Conservation (phyloP, 2,797 vertebrate genomes). For the Streptopelia turtur region DNA sequence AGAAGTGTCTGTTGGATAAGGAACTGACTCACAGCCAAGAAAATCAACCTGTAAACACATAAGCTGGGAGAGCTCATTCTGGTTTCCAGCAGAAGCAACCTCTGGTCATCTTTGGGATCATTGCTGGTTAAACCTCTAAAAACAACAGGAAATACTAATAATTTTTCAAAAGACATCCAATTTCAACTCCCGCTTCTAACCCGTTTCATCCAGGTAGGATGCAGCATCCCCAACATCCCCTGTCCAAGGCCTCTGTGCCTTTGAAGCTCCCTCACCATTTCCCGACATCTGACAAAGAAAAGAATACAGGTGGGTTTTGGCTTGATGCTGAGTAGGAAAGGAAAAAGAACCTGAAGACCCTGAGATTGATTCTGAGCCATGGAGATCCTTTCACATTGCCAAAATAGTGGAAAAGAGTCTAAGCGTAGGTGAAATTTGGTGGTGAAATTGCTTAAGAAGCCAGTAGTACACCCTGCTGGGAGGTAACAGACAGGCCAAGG, state of each 20-base stretch:
- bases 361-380: background rate
- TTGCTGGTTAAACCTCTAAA: background rate
- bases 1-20: background rate
- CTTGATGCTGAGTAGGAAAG: background rate
- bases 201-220: background rate
- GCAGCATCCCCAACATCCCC: background rate
- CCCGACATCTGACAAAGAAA: background rate
- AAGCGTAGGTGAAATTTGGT: background rate
- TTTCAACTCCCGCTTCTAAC: background rate
- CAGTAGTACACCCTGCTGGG: fast-evolving
- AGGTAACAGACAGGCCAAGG: background rate
- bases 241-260: background rate
- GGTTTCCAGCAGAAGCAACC: background rate
- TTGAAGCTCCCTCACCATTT: background rate
- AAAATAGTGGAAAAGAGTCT: background rate
- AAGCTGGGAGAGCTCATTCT: background rate
- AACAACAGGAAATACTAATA: background rate
- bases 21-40: background rate
- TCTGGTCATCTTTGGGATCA: background rate
- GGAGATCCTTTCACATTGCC: background rate
- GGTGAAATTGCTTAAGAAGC: background rate
- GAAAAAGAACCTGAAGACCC: background rate
- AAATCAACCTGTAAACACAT: background rate
- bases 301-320: background rate
- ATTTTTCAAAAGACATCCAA: background rate